Conservation (phyloP, 2,113 vertebrate species). For the Diphyllodes magnificus region DNA sequence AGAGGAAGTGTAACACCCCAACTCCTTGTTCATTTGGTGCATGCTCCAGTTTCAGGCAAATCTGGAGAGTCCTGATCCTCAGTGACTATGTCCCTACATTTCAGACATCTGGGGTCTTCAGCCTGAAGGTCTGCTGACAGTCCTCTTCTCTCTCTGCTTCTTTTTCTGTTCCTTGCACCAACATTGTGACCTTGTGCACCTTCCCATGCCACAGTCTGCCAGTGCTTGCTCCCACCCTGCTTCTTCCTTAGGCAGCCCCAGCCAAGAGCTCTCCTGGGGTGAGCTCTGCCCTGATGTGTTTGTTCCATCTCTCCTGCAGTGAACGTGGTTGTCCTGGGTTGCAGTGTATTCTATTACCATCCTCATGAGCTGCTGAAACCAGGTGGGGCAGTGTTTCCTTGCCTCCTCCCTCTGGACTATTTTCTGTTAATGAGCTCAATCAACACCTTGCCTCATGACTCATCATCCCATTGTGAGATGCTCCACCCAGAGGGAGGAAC, state of each 20-base stretch:
- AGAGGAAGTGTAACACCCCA: no score
- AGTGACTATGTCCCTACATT: not conserved
- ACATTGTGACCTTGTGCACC: not conserved
- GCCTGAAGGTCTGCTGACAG: not conserved
- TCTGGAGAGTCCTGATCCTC: not conserved
- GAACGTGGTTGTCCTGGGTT: not conserved
- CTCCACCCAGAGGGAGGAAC: not conserved
- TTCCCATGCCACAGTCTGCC: not conserved
- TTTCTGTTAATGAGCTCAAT: no score
- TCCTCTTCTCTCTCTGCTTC: not conserved
- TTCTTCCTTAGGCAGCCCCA: not conserved
- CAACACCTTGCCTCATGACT: no score
- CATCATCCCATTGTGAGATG: not conserved
- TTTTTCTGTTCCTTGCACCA: not conserved
- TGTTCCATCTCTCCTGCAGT: not conserved
- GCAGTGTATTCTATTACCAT: no score
- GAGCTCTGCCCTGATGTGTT: not conserved
- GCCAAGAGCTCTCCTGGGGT: not conserved
- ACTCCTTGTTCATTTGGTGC: not conserved
- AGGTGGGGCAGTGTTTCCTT: no score
- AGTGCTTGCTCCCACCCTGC: fast-evolving
- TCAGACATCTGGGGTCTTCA: not conserved
- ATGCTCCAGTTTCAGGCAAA: not conserved
- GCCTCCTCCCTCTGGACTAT: no score
- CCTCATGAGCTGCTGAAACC: no score